Percentiles rank a stretch among this genome's conserved stretches.
phyloP scores from a whole-genome alignment of 1,140 invertebrate species.

The Drosophila kanapiae region DNA sequence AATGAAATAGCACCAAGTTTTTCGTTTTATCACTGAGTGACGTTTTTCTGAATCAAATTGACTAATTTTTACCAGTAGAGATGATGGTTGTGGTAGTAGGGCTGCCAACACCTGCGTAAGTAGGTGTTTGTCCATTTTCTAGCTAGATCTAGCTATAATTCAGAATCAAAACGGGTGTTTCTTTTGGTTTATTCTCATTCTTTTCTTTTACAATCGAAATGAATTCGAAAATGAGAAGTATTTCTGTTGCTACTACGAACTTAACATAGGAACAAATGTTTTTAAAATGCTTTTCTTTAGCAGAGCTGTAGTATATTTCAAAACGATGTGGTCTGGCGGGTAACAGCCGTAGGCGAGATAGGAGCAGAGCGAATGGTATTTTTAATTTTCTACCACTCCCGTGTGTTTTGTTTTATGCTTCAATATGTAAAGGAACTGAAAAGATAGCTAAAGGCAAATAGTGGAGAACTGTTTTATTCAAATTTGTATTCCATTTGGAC shows the following conservation, averaged over 20 bases:
- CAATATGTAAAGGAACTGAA: too few species aligned
- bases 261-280: too few species aligned
- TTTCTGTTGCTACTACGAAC: not conserved
- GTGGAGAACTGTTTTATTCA: too few species aligned
- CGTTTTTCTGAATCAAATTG: conserved; percentile 1
- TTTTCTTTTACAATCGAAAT: not conserved
- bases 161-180: not conserved
- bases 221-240: not conserved
- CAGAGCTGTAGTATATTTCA: too few species aligned
- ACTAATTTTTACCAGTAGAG: not conserved
- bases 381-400: too few species aligned
- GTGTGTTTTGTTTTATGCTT: too few species aligned
- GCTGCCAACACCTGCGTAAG: not conserved
- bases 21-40: conserved; percentile 37
- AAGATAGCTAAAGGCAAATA: too few species aligned
- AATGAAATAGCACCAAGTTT: conserved; percentile 11
- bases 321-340: too few species aligned
- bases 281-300: too few species aligned
- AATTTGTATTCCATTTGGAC: too few species aligned
- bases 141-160: conserved; percentile 1
- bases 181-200: not conserved
- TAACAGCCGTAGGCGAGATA: too few species aligned
- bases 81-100: conserved; percentile 7
- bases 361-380: too few species aligned
- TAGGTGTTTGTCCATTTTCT: not conserved